Percentiles rank a stretch among this genome's conserved stretches.
Evolutionary conservation across 2,797 vertebrate species (phyloP).

Genomic region (Borostomias antarcticus): DNA sequence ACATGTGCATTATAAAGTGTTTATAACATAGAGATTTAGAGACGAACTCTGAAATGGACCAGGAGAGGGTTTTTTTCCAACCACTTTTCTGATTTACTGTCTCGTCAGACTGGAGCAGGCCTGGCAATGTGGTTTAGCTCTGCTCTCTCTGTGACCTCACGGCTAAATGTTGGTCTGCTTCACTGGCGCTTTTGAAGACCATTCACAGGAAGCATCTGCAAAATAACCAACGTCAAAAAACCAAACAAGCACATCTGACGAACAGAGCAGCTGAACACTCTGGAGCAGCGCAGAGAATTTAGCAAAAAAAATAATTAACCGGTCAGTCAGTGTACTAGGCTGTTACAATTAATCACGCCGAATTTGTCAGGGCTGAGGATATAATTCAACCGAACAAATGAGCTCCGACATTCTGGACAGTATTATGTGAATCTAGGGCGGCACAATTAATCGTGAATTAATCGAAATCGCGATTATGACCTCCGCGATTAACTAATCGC

Average conservation of each 20-base stretch:
- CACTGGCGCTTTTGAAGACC: slow-evolving; percentile 37
- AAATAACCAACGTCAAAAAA: slow-evolving; percentile 43
- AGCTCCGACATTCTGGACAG: no score
- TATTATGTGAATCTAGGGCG: no score
- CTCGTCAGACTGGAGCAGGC: slow-evolving; percentile 24
- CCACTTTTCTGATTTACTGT: slow-evolving; percentile 49
- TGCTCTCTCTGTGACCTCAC: slow-evolving; percentile 46
- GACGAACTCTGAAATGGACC: slow-evolving; percentile 44
- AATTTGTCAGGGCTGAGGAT: no score
- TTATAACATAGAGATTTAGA: slow-evolving; percentile 43
- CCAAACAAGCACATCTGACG: slow-evolving; percentile 39
- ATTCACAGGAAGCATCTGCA: slow-evolving; percentile 34
- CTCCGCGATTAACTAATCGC: no score
- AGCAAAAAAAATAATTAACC: no score
- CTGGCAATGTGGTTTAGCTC: slow-evolving; percentile 27
- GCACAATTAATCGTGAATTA: no score
- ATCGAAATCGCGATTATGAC: no score
- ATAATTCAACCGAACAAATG: no score
- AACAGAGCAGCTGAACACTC: no score
- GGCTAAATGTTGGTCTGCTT: slow-evolving; percentile 48
- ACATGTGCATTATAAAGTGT: slow-evolving; percentile 21
- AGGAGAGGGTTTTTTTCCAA: slow-evolving; percentile 16
- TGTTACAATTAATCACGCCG: no score
- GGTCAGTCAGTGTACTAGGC: no score
- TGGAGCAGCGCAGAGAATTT: no score